Evolutionary conservation across 2,797 vertebrate genomes (phyloP).

Genomic region (Otolemur crassicaudatus): DNA sequence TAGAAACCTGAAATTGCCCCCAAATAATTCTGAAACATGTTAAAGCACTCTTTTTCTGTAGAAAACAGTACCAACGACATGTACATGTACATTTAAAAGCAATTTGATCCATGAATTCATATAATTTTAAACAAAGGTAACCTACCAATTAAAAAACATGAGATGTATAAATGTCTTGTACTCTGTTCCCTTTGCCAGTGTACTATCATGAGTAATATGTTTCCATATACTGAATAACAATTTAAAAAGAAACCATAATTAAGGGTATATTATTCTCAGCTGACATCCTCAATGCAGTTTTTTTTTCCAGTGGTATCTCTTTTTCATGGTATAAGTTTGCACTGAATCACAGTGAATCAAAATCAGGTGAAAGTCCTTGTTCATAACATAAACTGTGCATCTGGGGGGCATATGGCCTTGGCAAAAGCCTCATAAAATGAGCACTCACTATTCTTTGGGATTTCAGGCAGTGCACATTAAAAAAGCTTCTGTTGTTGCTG

Average conservation of each 20-base stretch:
- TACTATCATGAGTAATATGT: not conserved
- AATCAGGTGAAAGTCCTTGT: not conserved
- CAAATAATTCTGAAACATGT: not conserved
- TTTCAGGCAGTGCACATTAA: not conserved
- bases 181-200: not conserved
- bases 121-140: slow-evolving; percentile 20
- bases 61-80: not conserved
- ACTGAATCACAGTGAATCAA: slow-evolving; percentile 17
- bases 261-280: not conserved
- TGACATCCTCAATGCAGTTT: slow-evolving; percentile 2
- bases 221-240: not conserved
- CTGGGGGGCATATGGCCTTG: not conserved
- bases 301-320: not conserved
- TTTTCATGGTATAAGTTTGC: not conserved
- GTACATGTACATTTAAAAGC: not conserved
- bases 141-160: not conserved
- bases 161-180: not conserved
- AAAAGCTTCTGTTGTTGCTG: not conserved
- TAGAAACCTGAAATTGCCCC: not conserved
- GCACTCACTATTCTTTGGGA: not conserved
- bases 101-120: not conserved
- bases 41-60: not conserved
- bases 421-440: slow-evolving; percentile 19
- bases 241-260: not conserved
- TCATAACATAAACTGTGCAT: not conserved